Evolutionary conservation across 2,113 vertebrate genomes (phyloP).

Genomic region (Hippocampus guttulatus): DNA sequence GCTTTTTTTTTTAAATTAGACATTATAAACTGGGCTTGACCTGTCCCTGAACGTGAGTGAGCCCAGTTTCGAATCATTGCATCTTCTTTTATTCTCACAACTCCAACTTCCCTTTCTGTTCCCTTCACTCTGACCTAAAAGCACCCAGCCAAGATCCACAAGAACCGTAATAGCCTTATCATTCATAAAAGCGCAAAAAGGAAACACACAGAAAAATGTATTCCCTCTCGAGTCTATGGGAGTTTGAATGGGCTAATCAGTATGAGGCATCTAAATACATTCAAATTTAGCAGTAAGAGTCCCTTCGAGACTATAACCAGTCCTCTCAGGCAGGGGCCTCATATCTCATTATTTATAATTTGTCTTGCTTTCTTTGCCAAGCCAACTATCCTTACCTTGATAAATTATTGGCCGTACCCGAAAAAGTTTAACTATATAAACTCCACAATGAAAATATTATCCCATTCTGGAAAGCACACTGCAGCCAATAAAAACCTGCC

Average conservation of each 20-base stretch:
- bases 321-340: slow-evolving; percentile 32
- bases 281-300: slow-evolving; percentile 13
- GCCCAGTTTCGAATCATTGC: slow-evolving; percentile 15
- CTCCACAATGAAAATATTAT: slow-evolving; percentile 70
- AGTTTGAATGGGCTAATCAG: slow-evolving; percentile 26
- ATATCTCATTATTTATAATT: slow-evolving; percentile 59
- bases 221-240: slow-evolving; percentile 19
- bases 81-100: slow-evolving; percentile 35
- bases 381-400: slow-evolving; percentile 68
- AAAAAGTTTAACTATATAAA: slow-evolving; percentile 70
- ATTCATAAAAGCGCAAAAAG: slow-evolving; percentile 30
- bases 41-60: slow-evolving; percentile 28
- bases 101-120: slow-evolving; percentile 34
- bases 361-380: slow-evolving; percentile 60
- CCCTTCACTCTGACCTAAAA: slow-evolving; percentile 38
- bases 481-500: slow-evolving; percentile 70
- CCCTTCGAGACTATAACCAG: slow-evolving; percentile 35
- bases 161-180: slow-evolving; percentile 42
- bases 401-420: slow-evolving; percentile 70
- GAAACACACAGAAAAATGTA: slow-evolving; percentile 32
- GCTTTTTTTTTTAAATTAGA: too few species aligned
- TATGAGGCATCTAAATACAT: slow-evolving; percentile 28
- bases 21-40: too few species aligned
- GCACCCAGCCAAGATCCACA: slow-evolving; percentile 49
- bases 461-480: slow-evolving; percentile 50